Evolutionary conservation across 2,888 invertebrate species (phyloP), one percentile per base, ranked within the genome.

Genomic region (Leucania comma): DNA sequence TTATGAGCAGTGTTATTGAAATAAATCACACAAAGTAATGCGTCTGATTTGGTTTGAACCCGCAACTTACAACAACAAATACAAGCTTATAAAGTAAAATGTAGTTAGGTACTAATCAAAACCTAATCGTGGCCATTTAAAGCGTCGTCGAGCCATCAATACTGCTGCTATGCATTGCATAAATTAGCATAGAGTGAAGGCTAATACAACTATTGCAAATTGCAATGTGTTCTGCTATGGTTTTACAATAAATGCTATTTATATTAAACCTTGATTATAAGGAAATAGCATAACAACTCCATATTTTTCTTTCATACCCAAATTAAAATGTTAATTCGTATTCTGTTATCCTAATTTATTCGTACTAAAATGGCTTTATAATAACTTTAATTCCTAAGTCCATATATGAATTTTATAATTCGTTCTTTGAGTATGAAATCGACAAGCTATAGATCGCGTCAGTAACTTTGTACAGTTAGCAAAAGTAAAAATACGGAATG

Each of bases 171-270:
- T 12, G 58, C 32, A 56, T 48, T 56, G 26, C 65, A 32, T 24
- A 32, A 0, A 71, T 75, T 75, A 67, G 35, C 76, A 75, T 67
- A 66, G 22, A 20, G 24, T 29, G 68, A 67, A 67, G 60, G 73
- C 26, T 57, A 42, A 8, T 32, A 5, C 60, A 14, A 46, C 29
- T 46, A 42, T 60, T 60, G 8, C 35, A 35, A 48, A 60, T 46
- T 12, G 68, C 46, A 65, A 64, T 50, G 12, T 42, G 9, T 57
- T n/a, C 10, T 26, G 17, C 29, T 24, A 17, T 50, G 2, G 24
- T 59, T 42, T 24, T 22, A 35, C 32, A 66, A 60, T 60, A 60
- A 51, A 50, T 10, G 24, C 48, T 50, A 50, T 58, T 58, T 58
- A 32, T 35, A 56, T 12, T 17, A 17, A 22, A 8, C 32, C 20